Evolutionary conservation across 2,888 invertebrate species (phyloP), one percentile per base, ranked within the genome.

Genomic region (Scaptodrosophila latifasciaeformis): DNA sequence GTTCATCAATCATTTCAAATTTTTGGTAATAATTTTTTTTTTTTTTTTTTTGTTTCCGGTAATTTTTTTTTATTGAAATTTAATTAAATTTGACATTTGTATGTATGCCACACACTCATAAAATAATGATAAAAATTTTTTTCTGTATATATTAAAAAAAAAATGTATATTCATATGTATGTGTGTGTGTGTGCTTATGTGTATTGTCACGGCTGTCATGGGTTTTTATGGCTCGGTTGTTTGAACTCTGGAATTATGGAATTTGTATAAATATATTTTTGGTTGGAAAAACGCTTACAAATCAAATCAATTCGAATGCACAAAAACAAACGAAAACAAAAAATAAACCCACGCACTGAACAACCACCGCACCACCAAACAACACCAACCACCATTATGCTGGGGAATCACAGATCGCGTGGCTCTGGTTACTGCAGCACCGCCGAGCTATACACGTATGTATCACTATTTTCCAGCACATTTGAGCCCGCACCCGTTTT

Each of bases 391-490:
- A 13, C 45, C 30, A 46, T 15, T 15, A 7, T 13, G 21, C 40
- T 21, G 54, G 62, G 46, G 42, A 55, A 48, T 6, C 24, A 24
- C 69, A 91, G 91, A 91, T 90, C 89, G 89, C 70, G 89, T 90
- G 82, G 90, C 90, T 70, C 87, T 91, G 81, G 89, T 90, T 67
- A 88, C 88, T 63, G 88, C 89, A 68, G 88, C 90, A 76, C 89
- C 89, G 70, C 89, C 90, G 69, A 89, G 89, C 84, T 90, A 90
- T 87, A 89, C 89, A 83, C 88, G 89, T 85, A 88, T 89, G 86
- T 89, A 88, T 85, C 89, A 90, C 85, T 90, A 89, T 87, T 89
- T 89, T 85, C 87, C 87, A 83, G 86, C 87, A 84, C 88, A 88
- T 77, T 86, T 88, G 86, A 87, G 87, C 81, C 86, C 87, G 82